Conservation (phyloP, 2,888 invertebrate genomes). For the Julus scandinavius region DNA sequence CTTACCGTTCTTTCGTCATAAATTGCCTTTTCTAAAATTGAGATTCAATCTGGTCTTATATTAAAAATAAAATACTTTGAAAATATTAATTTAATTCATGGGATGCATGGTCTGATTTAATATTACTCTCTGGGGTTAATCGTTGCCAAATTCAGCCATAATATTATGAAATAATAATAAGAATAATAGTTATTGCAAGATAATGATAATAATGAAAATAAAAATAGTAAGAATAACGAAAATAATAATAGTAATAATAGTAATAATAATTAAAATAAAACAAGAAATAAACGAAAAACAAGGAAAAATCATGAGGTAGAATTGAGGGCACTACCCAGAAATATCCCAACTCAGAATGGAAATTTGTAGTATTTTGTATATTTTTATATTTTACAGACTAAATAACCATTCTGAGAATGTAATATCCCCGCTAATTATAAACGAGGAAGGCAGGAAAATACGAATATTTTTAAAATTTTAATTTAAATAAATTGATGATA, state of each 20-base stretch:
- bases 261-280: not conserved
- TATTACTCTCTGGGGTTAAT: no score
- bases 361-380: not conserved
- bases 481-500: not conserved
- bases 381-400: not conserved
- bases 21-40: slow-evolving; percentile 13
- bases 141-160: no score
- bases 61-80: not conserved
- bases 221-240: not conserved
- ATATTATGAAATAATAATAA: slow-evolving; percentile 37
- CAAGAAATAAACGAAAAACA: slow-evolving; percentile 2
- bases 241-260: not conserved
- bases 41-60: not conserved
- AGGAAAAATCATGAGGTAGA: slow-evolving; percentile 5
- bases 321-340: slow-evolving; percentile 47
- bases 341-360: slow-evolving; percentile 26
- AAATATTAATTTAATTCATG: not conserved
- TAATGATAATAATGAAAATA: slow-evolving; percentile 42
- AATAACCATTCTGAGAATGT: slow-evolving; percentile 25
- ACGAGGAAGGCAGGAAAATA: slow-evolving; percentile 30
- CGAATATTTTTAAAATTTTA: not conserved
- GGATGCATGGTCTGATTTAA: no score
- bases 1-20: slow-evolving; percentile 27
- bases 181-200: no score
- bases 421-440: slow-evolving; percentile 11